Conservation (phyloP, 2,797 vertebrate species). For the Pempheris klunzingeri region DNA sequence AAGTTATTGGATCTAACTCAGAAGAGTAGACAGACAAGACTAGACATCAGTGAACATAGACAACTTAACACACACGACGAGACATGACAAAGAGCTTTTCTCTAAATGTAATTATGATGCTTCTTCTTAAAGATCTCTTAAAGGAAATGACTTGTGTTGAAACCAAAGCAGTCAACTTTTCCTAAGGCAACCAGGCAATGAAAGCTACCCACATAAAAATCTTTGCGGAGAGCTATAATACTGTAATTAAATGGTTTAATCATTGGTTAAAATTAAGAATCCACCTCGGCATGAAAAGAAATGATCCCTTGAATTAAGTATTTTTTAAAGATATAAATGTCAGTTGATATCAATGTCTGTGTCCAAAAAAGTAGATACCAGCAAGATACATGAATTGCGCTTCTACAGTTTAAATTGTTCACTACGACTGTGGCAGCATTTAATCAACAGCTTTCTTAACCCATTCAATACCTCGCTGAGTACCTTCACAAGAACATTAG, state of each 20-base stretch:
- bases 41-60: too few relatives aligned
- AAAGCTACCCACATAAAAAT: neutral
- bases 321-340: neutral
- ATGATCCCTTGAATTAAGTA: neutral
- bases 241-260: slow-evolving; percentile 15
- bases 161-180: neutral
- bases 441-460: neutral
- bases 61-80: too few relatives aligned
- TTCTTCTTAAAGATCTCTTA: neutral
- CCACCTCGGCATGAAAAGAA: neutral
- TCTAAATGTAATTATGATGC: neutral
- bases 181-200: neutral
- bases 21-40: too few relatives aligned
- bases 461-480: neutral
- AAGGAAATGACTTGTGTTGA: neutral
- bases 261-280: neutral
- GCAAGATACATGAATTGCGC: neutral
- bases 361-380: neutral
- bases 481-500: slow-evolving; percentile 17
- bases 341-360: neutral
- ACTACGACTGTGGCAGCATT: slow-evolving; percentile 3
- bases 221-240: neutral
- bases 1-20: neutral
- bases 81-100: too few relatives aligned
- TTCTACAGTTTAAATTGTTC: neutral